These are phyloP conservation scores for Strongylocentrotus purpuratus DNA, from an alignment of 35 echinoderm and acorn worm genomes.

Conservation along the genomic window DNA sequence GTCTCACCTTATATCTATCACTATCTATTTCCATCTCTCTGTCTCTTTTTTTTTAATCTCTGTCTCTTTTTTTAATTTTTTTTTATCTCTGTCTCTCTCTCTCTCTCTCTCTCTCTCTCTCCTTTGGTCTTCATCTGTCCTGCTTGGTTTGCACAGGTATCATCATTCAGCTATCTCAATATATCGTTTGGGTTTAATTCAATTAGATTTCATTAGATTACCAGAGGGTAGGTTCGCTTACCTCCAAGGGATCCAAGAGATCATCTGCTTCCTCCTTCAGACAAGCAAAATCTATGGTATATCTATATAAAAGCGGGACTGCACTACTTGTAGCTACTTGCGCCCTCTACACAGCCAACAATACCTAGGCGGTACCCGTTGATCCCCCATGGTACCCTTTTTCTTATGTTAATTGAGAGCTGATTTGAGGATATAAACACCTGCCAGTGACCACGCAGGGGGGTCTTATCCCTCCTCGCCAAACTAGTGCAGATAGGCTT, in stretches of 20 bases:
- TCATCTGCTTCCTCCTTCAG: neutral
- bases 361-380: too few relatives aligned
- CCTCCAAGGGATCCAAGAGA: neutral
- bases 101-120: neutral
- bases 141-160: neutral
- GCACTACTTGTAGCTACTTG: too few relatives aligned
- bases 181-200: conserved; percentile 18
- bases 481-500: too few relatives aligned
- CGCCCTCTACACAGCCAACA: too few relatives aligned
- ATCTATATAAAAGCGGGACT: too few relatives aligned
- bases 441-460: too few relatives aligned
- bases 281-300: too few relatives aligned
- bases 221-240: conserved; percentile 21
- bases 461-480: too few relatives aligned
- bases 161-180: conserved; percentile 20
- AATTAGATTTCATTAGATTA: conserved; percentile 34
- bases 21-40: neutral
- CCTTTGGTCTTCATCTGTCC: neutral
- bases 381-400: too few relatives aligned
- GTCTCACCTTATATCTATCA: neutral
- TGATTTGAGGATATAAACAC: too few relatives aligned
- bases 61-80: neutral
- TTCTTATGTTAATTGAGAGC: too few relatives aligned
- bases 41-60: neutral
- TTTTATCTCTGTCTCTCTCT: too few relatives aligned